phyloP scores from a whole-genome alignment of 2,888 invertebrate genomes.

The Parnassius orleans region DNA sequence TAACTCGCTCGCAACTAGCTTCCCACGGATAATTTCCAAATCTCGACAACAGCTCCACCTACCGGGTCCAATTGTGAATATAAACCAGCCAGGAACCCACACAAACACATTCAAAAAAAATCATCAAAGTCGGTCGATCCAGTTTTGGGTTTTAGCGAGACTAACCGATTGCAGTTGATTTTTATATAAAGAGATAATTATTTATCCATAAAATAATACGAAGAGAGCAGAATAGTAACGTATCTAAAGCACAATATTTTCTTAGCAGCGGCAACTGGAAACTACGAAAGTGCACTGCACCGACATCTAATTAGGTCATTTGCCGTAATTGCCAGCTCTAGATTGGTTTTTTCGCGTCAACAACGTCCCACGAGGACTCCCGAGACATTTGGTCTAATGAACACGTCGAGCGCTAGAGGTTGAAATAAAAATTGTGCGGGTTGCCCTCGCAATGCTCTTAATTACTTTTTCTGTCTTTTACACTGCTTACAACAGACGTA shows the following conservation, averaged over 20 bases:
- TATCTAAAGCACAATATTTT: slow-evolving; percentile 28
- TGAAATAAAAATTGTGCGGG: slow-evolving; percentile 34
- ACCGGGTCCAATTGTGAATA: too few relatives aligned
- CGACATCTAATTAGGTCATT: slow-evolving; percentile 65
- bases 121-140: too few relatives aligned
- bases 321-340: slow-evolving; percentile 73
- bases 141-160: too few relatives aligned
- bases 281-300: slow-evolving; percentile 30
- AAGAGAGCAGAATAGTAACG: too few relatives aligned
- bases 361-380: slow-evolving; percentile 60
- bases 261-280: slow-evolving; percentile 22
- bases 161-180: too few relatives aligned
- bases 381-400: slow-evolving; percentile 65
- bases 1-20: too few relatives aligned
- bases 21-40: too few relatives aligned
- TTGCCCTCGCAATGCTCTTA: slow-evolving; percentile 36
- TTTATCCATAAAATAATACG: too few relatives aligned
- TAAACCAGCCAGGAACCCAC: too few relatives aligned
- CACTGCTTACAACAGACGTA: slow-evolving; percentile 18
- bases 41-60: too few relatives aligned
- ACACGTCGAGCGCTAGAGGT: slow-evolving; percentile 50
- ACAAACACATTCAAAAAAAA: too few relatives aligned
- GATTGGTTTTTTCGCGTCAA: slow-evolving; percentile 77
- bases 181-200: too few relatives aligned
- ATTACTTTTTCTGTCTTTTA: slow-evolving; percentile 30